phyloP scores from a whole-genome alignment of 2,797 vertebrate species.

The Sarcoramphus papa region DNA sequence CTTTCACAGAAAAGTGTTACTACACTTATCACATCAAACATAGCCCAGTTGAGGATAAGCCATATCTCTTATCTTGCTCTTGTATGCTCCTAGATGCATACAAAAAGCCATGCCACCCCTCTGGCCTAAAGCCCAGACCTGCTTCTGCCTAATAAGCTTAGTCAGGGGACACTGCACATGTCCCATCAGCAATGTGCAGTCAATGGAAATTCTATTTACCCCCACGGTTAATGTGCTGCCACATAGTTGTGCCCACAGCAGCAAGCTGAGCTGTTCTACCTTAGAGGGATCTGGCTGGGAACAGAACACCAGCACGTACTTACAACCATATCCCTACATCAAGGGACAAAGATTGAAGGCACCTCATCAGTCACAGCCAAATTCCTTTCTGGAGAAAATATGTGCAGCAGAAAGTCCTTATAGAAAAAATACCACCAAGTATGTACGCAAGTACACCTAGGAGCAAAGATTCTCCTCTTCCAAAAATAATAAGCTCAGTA shows the following conservation, averaged over 20 bases:
- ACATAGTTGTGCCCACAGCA: not conserved
- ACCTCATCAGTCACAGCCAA: not conserved
- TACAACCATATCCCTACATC: not conserved
- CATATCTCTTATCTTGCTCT: accelerated
- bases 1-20: not conserved
- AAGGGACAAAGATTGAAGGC: not conserved
- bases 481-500: accelerated
- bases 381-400: accelerated
- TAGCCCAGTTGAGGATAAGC: not conserved
- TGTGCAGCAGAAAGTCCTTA: not conserved
- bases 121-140: not conserved
- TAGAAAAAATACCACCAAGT: accelerated
- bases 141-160: not conserved
- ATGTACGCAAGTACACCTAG: accelerated
- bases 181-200: not conserved
- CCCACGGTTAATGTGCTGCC: accelerated
- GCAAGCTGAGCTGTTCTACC: not conserved
- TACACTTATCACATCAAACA: not conserved
- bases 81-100: not conserved
- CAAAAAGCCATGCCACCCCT: not conserved
- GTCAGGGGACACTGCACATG: no score
- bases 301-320: not conserved
- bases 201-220: not conserved
- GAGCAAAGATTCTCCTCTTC: not conserved
- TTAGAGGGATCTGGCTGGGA: not conserved